Base-by-base conservation (phyloP, 2,888 invertebrate genomes). In the Malthinus flaveolus region DNA sequence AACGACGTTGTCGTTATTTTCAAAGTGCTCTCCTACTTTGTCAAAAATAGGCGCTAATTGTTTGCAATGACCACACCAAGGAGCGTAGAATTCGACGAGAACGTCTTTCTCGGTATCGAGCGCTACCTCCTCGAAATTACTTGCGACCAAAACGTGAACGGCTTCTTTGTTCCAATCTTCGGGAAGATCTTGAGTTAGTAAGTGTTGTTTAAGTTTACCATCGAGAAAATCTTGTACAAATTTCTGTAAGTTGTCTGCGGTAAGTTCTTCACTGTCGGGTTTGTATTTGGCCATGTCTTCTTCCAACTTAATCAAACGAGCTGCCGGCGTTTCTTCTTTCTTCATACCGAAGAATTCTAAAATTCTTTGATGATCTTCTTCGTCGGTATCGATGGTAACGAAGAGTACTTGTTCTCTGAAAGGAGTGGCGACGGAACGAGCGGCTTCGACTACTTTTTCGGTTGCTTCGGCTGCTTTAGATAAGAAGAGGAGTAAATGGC, bases 1-100 rank as follows among this genome's bases (percentile, higher is more conserved):
- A 49, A 99, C 85, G 62, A 98, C 84, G 65, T 88, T 87, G 6
- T 86, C 86, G 68, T 88, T 80, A 73, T 91, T 90, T 80, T 90
- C 88, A 83, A 89, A 98, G 80, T 97, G 93, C 78, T 97, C 97
- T 3, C 70, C 76, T 9, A 78, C 70, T 84, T 97, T 85, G 68
- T 98, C 97, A 83, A 95, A 99, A 80, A 97, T 97, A 23, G 99
- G 99, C 53, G 85, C 93, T 73, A 99, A 84, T 79, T 97, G 95
- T 78, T 98, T 97, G 87, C 98, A 99, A 80, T 99, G 98, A 61
- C 96, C 97, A 81, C 93, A 94, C 98, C 98, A 98, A 61, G 98
- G 97, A 51, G 97, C 97, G 81, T 97, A 99, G 84, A 99, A 99
- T 83, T 99, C 98, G 65, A 99, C 97, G 58, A 99, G 86, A 48